These are phyloP conservation scores for Bombus sibiricus DNA, from an alignment of 1,140 invertebrate genomes.

Conservation along the genomic window DNA sequence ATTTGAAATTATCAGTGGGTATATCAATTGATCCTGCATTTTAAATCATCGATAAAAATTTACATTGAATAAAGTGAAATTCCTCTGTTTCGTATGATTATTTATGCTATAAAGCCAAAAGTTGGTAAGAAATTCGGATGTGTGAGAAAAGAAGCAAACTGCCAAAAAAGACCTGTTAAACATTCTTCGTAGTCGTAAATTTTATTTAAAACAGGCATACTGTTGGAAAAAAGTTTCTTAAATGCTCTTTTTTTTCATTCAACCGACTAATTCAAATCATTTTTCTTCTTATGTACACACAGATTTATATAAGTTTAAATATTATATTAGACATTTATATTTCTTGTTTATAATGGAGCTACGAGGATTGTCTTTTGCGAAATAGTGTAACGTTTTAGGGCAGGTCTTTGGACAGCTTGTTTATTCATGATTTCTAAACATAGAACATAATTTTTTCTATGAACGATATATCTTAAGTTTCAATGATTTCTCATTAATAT, in stretches of 20 bases:
- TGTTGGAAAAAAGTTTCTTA: too few species aligned
- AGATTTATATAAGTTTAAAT: conserved; percentile 15
- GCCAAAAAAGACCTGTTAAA: conserved; percentile 62
- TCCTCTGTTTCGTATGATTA: conserved; percentile 59
- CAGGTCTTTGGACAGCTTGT: conserved; percentile 32
- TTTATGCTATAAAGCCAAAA: conserved; percentile 57
- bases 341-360: background rate
- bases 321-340: background rate
- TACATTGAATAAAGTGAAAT: conserved; percentile 46
- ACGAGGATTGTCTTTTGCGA: conserved; percentile 15
- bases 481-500: conserved; percentile 26
- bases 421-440: conserved; percentile 20
- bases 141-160: conserved; percentile 47
- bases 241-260: too few species aligned
- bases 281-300: conserved; percentile 17
- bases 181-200: conserved; percentile 34
- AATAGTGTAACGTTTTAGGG: background rate
- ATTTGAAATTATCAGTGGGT: conserved; percentile 51
- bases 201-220: background rate
- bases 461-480: conserved; percentile 39
- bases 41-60: conserved; percentile 49
- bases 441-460: conserved; percentile 51
- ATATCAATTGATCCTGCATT: conserved; percentile 64
- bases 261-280: background rate
- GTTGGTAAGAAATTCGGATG: conserved; percentile 29